Percentiles rank a stretch among this genome's conserved stretches.
Evolutionary conservation across 2,113 vertebrate species (phyloP).

Genomic region (Poeciliopsis turrubarensis): DNA sequence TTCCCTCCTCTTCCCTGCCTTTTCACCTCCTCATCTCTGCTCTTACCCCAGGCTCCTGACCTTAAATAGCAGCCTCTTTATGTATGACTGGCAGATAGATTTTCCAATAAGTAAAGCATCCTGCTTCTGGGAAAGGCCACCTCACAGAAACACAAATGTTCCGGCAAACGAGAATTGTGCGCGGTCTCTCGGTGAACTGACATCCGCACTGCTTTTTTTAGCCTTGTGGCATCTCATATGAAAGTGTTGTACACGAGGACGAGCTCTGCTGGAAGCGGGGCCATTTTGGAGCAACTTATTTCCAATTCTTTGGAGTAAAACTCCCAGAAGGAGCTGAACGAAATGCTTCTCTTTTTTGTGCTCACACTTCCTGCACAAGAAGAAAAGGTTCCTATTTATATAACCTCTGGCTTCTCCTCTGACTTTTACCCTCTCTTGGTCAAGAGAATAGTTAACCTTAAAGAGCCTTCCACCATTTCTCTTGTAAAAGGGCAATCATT

Average conservation of each 20-base stretch:
- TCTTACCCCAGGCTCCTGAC: conserved; percentile 16
- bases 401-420: conserved; percentile 39
- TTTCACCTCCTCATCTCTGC: conserved; percentile 26
- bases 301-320: conserved; percentile 18
- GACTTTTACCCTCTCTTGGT: conserved; percentile 24
- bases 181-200: conserved; percentile 25
- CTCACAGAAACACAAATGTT: background rate
- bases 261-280: conserved; percentile 15
- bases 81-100: conserved; percentile 39
- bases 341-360: conserved; percentile 36
- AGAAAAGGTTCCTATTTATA: conserved; percentile 43
- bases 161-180: background rate
- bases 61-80: conserved; percentile 53
- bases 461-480: conserved; percentile 18
- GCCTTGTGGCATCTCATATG: conserved; percentile 10
- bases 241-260: conserved; percentile 16
- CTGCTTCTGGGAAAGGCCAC: conserved; percentile 16
- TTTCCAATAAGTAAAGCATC: conserved; percentile 51
- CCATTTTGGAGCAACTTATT: conserved; percentile 28
- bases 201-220: conserved; percentile 17
- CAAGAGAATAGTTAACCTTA: conserved; percentile 39
- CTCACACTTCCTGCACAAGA: conserved; percentile 25
- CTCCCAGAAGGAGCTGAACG: conserved; percentile 10
- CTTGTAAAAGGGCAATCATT: conserved; percentile 28
- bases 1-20: conserved; percentile 21